phyloP scores from a whole-genome alignment of 2,888 invertebrate genomes.

The Unio delphinus region DNA sequence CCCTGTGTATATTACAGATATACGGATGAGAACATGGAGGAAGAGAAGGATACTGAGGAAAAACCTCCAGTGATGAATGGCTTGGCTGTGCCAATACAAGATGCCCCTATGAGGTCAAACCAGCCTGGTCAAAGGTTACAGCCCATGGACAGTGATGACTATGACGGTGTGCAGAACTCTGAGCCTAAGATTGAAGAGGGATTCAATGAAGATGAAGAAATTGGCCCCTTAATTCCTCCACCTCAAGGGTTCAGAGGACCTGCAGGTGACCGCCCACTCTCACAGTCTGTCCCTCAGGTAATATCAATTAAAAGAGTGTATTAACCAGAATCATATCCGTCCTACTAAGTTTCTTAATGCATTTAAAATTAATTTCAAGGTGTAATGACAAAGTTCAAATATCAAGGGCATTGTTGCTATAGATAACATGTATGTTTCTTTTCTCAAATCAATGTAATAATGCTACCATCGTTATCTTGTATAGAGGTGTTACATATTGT shows the following conservation, averaged over 20 bases:
- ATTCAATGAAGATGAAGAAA: slow-evolving; percentile 44
- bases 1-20: slow-evolving; percentile 29
- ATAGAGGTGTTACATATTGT: too few relatives aligned
- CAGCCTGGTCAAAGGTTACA: slow-evolving; percentile 36
- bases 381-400: neutral
- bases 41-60: slow-evolving; percentile 23
- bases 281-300: slow-evolving; percentile 62
- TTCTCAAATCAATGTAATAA: too few relatives aligned
- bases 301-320: slow-evolving; percentile 1
- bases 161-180: slow-evolving; percentile 14
- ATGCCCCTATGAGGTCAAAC: slow-evolving; percentile 44
- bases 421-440: too few relatives aligned
- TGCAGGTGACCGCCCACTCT: slow-evolving; percentile 45
- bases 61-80: slow-evolving; percentile 53
- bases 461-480: too few relatives aligned
- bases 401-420: too few relatives aligned
- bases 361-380: neutral
- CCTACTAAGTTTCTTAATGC: neutral
- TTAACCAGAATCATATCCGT: neutral
- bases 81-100: slow-evolving; percentile 49
- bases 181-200: slow-evolving; percentile 18
- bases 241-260: slow-evolving; percentile 59
- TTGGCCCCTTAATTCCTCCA: slow-evolving; percentile 57
- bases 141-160: slow-evolving; percentile 44
- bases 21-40: slow-evolving; percentile 52